A percentile compares a stretch with the other conserved stretches of the same genome.
These are phyloP conservation scores for Amniataba percoides DNA, from an alignment of 2,797 vertebrate species.

Conservation along the genomic window DNA sequence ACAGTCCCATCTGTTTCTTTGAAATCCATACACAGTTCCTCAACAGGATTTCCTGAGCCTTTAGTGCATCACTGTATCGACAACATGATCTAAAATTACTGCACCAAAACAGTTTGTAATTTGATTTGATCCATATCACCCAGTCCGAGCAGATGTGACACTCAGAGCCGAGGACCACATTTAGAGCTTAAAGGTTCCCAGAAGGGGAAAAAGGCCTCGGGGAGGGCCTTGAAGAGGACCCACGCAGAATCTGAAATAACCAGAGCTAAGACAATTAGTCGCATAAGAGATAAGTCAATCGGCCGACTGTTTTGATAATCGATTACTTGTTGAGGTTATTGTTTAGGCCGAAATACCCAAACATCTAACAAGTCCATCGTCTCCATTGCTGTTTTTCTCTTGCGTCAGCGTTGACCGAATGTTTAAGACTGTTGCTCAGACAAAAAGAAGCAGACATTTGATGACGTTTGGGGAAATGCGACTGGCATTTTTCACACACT, in stretches of 20 bases:
- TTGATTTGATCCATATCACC: not conserved
- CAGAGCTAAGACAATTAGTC: not conserved
- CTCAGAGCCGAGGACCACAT: not conserved
- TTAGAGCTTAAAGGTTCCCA: not conserved
- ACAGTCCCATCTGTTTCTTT: not conserved
- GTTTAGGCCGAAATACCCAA: too few species aligned
- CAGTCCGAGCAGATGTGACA: not conserved
- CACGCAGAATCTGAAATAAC: not conserved
- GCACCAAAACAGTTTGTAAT: too few species aligned
- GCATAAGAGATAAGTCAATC: accelerated
- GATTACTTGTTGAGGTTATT: not conserved
- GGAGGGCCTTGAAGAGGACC: not conserved
- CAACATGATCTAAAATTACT: not conserved
- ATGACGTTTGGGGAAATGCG: not conserved
- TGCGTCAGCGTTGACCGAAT: not conserved
- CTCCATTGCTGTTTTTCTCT: not conserved
- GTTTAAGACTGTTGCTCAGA: not conserved
- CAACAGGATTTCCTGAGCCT: too few species aligned
- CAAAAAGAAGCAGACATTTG: not conserved
- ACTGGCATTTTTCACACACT: not conserved
- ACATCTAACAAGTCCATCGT: not conserved
- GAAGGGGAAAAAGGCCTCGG: not conserved
- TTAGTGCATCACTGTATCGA: not conserved
- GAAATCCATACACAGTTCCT: not conserved
- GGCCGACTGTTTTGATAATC: not conserved